These are phyloP conservation scores for Nebria salina DNA, from an alignment of 2,888 invertebrate genomes.

Conservation along the genomic window DNA sequence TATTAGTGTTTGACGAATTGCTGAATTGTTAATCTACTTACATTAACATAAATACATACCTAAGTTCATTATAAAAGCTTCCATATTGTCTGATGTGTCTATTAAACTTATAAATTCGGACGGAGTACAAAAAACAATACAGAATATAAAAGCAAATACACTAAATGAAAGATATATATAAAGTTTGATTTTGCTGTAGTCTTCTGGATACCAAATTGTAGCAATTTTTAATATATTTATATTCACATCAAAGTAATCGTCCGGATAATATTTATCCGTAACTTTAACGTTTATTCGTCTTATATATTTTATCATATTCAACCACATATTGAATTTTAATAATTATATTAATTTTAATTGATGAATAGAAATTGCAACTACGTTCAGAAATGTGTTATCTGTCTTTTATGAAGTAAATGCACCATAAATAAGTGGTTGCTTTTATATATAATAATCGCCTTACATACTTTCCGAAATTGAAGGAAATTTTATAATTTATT, in stretches of 20 bases:
- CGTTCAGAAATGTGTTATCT: too few relatives aligned
- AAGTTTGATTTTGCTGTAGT: conserved; percentile 28
- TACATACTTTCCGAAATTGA: too few relatives aligned
- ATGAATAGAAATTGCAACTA: too few relatives aligned
- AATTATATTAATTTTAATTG: too few relatives aligned
- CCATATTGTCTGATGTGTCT: conserved; percentile 47
- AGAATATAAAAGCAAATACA: conserved; percentile 48
- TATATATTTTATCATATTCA: conserved; percentile 16
- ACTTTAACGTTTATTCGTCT: conserved; percentile 6
- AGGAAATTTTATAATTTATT: too few relatives aligned
- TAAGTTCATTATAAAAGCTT: conserved; percentile 51
- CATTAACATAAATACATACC: conserved; percentile 31
- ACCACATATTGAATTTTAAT: background rate
- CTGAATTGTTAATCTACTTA: too few relatives aligned
- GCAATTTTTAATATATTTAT: conserved; percentile 50
- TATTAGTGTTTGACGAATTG: too few relatives aligned
- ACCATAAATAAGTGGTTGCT: too few relatives aligned
- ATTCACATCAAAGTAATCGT: conserved; percentile 50
- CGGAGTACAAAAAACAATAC: conserved; percentile 50
- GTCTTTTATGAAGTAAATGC: too few relatives aligned
- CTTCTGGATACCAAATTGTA: conserved; percentile 50
- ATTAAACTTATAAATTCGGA: conserved; percentile 49
- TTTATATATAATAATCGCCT: too few relatives aligned
- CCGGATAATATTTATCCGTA: conserved; percentile 23
- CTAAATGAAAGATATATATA: conserved; percentile 22